Conservation (phyloP, 37 sponge, comb jelly and placozoan genomes). For the Hormiphora californensis region DNA sequence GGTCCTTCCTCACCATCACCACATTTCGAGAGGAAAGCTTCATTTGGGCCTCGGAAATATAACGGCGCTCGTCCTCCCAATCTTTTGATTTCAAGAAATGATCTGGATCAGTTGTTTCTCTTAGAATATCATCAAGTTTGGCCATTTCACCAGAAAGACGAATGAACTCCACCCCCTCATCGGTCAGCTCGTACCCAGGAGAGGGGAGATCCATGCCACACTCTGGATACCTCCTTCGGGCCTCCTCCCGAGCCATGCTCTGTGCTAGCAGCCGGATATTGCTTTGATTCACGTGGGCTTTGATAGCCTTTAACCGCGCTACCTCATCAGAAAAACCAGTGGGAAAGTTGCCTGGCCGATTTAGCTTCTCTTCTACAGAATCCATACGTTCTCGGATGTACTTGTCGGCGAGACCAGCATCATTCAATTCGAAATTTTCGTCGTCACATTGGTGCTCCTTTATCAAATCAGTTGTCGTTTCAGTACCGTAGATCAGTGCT, state of each 20-base stretch:
- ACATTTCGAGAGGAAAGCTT: background rate
- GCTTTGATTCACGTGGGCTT: background rate
- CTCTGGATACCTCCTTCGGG: background rate
- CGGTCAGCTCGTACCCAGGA: slow-evolving; percentile 10
- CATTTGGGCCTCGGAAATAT: background rate
- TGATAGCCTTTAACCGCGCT: background rate
- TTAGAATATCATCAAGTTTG: background rate
- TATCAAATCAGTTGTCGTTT: background rate
- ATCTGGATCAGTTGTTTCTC: background rate
- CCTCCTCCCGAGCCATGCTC: background rate
- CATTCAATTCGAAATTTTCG: background rate
- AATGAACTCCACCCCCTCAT: background rate
- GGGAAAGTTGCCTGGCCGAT: background rate
- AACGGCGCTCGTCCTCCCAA: background rate
- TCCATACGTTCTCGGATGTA: background rate
- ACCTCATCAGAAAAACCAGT: background rate
- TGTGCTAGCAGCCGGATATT: background rate
- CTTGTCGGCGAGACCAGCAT: background rate
- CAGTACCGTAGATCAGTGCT: background rate
- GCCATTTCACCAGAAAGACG: background rate
- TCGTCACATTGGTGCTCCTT: background rate
- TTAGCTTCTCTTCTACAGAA: background rate
- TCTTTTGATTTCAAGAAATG: background rate
- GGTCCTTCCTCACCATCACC: background rate
- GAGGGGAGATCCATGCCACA: slow-evolving; percentile 5